Percentiles rank a stretch among this genome's conserved stretches.
Conservation (phyloP, 1,140 invertebrate genomes). For the Heliothis virescens region DNA sequence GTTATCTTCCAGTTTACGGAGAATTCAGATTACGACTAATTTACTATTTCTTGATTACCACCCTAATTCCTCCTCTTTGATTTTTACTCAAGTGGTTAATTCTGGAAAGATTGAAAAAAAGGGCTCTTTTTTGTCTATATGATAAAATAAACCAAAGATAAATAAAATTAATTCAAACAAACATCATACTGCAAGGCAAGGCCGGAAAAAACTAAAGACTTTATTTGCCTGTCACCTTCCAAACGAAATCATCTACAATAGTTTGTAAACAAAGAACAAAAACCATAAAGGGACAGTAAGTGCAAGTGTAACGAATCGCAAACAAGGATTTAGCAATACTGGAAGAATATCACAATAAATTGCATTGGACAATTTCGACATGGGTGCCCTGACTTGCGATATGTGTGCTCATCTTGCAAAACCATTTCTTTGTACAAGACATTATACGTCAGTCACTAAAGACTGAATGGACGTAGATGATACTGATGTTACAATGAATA, state of each 20-base stretch:
- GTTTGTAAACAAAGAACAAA: slow-evolving; percentile 11
- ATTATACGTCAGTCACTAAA: neutral
- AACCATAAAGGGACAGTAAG: slow-evolving; percentile 2
- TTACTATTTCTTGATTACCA: no score
- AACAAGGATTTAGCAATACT: slow-evolving; percentile 33
- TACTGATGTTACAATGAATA: slow-evolving; percentile 6
- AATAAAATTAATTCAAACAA: no score
- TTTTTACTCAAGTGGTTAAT: no score
- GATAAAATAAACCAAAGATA: no score
- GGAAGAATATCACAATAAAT: slow-evolving; percentile 28
- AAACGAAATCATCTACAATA: neutral
- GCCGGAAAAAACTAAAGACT: neutral
- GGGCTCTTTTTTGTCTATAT: no score
- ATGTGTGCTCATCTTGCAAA: slow-evolving; percentile 13
- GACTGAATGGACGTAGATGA: neutral
- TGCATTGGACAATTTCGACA: slow-evolving; percentile 31
- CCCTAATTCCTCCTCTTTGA: no score
- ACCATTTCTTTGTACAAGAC: slow-evolving; percentile 26
- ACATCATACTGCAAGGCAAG: no score
- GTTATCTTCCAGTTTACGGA: no score
- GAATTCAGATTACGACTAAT: no score
- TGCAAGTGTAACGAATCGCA: slow-evolving; percentile 36
- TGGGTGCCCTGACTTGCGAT: slow-evolving; percentile 19
- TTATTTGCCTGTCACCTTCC: neutral
- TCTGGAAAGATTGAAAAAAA: no score